Conservation (phyloP, 2,797 vertebrate genomes). For the Sarcophilus harrisii region DNA sequence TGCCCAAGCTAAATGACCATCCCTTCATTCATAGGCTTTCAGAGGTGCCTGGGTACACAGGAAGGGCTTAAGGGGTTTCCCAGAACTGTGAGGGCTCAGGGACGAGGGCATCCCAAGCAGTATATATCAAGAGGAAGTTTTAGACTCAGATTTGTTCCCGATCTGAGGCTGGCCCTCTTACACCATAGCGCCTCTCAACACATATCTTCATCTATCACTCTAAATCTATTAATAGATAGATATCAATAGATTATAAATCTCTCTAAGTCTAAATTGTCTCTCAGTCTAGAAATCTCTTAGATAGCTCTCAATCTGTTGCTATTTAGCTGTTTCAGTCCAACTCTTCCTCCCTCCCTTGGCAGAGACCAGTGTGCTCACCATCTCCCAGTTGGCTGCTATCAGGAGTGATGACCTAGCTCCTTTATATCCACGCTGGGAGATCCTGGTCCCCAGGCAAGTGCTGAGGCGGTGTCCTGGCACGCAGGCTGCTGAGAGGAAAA, state of each 20-base stretch:
- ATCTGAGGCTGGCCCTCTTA: background rate
- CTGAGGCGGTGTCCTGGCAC: background rate
- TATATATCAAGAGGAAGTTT: background rate
- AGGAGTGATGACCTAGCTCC: background rate
- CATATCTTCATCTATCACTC: no score
- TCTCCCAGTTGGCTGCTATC: background rate
- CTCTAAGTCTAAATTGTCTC: no score
- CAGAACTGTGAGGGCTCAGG: no score
- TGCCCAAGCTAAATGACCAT: slow-evolving; percentile 61
- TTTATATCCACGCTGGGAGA: no score
- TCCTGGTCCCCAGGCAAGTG: background rate
- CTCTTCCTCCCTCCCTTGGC: no score
- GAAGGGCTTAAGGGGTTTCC: background rate
- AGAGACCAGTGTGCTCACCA: no score
- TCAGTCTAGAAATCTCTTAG: no score
- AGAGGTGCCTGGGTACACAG: background rate
- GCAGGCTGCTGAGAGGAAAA: background rate
- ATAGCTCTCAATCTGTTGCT: no score
- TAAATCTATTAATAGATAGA: no score
- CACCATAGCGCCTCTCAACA: background rate
- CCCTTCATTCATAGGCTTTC: background rate
- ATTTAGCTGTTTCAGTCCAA: no score
- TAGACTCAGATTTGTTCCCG: background rate
- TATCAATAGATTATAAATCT: no score
- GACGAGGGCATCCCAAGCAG: background rate